Evolutionary conservation across 2,113 vertebrate genomes (phyloP).

Genomic region (Salvelinus alpinus): DNA sequence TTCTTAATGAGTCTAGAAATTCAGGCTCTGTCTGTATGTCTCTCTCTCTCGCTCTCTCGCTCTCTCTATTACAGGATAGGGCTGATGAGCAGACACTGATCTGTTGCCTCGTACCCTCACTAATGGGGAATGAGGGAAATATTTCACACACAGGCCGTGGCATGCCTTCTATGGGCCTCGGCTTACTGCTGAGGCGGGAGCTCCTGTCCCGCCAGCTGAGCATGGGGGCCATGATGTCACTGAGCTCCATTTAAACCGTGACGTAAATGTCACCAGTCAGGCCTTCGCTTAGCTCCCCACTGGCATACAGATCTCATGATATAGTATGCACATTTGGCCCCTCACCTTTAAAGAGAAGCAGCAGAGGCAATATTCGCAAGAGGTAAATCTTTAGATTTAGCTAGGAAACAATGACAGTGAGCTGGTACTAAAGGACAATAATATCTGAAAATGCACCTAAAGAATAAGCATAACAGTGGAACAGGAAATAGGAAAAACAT

Average conservation of each 20-base stretch:
- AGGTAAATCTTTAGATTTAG: slow-evolving; percentile 13
- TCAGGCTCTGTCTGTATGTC: neutral
- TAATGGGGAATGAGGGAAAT: slow-evolving; percentile 68
- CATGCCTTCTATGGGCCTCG: slow-evolving; percentile 73
- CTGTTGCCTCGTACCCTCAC: slow-evolving; percentile 43
- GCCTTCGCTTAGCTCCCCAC: slow-evolving; percentile 35
- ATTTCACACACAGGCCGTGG: slow-evolving; percentile 65
- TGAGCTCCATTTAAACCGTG: slow-evolving; percentile 68
- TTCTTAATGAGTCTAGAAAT: too few species aligned
- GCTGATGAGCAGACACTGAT: slow-evolving; percentile 26
- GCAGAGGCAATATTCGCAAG: neutral
- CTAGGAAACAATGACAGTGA: slow-evolving; percentile 9
- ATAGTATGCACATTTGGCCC: slow-evolving; percentile 39
- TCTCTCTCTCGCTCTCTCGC: neutral
- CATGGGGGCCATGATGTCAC: slow-evolving; percentile 54
- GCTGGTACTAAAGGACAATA: slow-evolving; percentile 18
- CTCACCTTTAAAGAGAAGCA: slow-evolving; percentile 53
- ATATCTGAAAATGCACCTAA: slow-evolving; percentile 6
- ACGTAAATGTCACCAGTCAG: slow-evolving; percentile 61
- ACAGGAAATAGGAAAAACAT: neutral
- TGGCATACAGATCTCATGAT: slow-evolving; percentile 53
- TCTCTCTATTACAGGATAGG: slow-evolving; percentile 29
- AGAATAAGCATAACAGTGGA: neutral
- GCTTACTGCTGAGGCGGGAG: slow-evolving; percentile 31
- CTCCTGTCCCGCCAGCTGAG: slow-evolving; percentile 46